Evolutionary conservation across 2,113 vertebrate species (phyloP), one percentile per base, ranked within the genome.

Genomic region (Crotalus horridus): DNA sequence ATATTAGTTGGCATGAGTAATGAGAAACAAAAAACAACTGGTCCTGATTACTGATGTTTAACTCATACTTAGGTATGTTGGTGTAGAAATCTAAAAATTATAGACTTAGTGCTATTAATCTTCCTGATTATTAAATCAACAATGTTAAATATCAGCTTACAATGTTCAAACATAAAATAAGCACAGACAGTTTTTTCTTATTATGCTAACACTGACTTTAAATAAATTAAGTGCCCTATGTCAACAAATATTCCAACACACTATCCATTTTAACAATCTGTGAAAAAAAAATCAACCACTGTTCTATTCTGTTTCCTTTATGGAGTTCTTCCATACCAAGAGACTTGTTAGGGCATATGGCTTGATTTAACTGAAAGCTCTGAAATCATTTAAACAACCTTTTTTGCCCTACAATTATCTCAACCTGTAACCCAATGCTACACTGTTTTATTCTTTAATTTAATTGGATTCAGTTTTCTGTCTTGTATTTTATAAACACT

Each of bases 381-480:
- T 95, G 95, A 94, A 96, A 95, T 91, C 94, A 61, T 96, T 96
- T 94, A 93, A 96, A 95, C 94, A 94, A 94, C 86, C 95, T 95
- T 94, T 94, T 95, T 96, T 94, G 46, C 56, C 93, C 93, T 95
- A 94, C 43, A 96, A 94, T 94, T 93, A 94, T 95, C 93, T 95
- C 94, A 92, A 93, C 94, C 93, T 95, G 95, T 96, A 96, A 96
- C 94, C 95, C 93, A 93, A 93, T 93, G 93, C 93, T 94, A 93
- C 94, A 61, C 10, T 87, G 11, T 64, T 33, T 87, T 89, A 61
- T 33, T 56, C 93, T 92, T 94, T 91, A 93, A 69, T 93, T 93
- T 96, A 96, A 96, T 96, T 95, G 96, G 95, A 96, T 95, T 93
- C 96, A 96, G 94, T 95, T 95, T 95, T 96, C 96, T 96, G 94